A percentile compares a stretch with the other conserved stretches of the same genome.
Conservation (phyloP, 2,888 invertebrate species). For the Ferrisia virgata region DNA sequence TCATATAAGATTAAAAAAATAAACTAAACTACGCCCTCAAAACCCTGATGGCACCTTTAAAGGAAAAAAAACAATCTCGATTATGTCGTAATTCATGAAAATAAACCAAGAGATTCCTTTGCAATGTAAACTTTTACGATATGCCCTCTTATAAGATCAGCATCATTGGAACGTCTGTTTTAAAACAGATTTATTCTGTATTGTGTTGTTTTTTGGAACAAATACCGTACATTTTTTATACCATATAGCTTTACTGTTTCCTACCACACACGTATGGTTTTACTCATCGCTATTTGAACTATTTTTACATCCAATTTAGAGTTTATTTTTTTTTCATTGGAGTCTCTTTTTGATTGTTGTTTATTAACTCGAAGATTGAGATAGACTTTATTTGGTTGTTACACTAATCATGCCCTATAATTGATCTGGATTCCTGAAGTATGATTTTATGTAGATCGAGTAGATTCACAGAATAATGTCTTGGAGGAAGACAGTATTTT, state of each 20-base stretch:
- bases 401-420: too few relatives aligned
- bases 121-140: not conserved
- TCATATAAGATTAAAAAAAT: conserved; percentile 7
- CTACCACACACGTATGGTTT: not conserved
- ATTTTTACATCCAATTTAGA: not conserved
- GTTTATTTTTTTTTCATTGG: too few relatives aligned
- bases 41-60: not conserved
- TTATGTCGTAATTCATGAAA: conserved; percentile 18
- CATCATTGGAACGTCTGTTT: not conserved
- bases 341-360: too few relatives aligned
- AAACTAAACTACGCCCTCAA: not conserved
- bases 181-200: not conserved
- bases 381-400: too few relatives aligned
- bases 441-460: too few relatives aligned
- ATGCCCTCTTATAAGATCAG: not conserved
- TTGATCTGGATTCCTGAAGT: too few relatives aligned
- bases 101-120: not conserved
- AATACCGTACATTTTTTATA: not conserved
- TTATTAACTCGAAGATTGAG: too few relatives aligned
- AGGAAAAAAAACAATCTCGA: conserved; percentile 12
- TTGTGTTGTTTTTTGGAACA: not conserved
- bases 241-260: not conserved
- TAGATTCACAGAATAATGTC: too few relatives aligned
- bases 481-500: too few relatives aligned
- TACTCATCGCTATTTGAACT: not conserved